Base-by-base conservation (phyloP, 2,888 invertebrate genomes). In the Aelia acuminata region DNA sequence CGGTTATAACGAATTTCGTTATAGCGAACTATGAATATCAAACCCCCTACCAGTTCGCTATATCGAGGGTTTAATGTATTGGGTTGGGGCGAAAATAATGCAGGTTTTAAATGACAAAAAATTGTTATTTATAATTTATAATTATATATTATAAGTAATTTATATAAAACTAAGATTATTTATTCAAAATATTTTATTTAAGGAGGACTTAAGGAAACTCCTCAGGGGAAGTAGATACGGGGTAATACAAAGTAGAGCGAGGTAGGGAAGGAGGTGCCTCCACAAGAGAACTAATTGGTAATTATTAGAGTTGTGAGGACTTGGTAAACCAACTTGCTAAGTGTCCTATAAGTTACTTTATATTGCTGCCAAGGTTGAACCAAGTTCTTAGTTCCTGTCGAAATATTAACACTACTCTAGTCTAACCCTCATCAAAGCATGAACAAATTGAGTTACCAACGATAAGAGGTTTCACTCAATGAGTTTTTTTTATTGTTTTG, bases 311-410 rank as follows among this genome's bases (percentile, higher is more conserved):
- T 75, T 75, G 75, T 75, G 75, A 75, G 70, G 53, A n/a, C 70
- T 70, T 70, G 35, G 35, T 10, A n/a, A 35, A 8, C 85, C 50
- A 85, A 85, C 18, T 85, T 53, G 26, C 48, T 85, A 85, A 85
- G 85, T 85, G 85, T 50, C 85, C 49, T 85, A 85, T 85, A 85
- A 85, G 31, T 85, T 85, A 85, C 85, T 85, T 85, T 85, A 85
- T 35, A 85, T 85, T 85, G 39, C 75, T 7, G 2, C 22, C 39
- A 22, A 75, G 75, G 39, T 75, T 35, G 75, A 39, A 35, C 39
- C 22, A 22, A 43, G 75, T 43, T 43, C 39, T 75, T 39, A 39
- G 75, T 75, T 39, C 39, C 13, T 22, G 39, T 75, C 57, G 10
- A 15, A 13, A 26, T 57, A 57, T 57, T 57, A 57, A 57, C 26